Conservation (phyloP, 1,140 invertebrate species). For the Formica selysi region DNA sequence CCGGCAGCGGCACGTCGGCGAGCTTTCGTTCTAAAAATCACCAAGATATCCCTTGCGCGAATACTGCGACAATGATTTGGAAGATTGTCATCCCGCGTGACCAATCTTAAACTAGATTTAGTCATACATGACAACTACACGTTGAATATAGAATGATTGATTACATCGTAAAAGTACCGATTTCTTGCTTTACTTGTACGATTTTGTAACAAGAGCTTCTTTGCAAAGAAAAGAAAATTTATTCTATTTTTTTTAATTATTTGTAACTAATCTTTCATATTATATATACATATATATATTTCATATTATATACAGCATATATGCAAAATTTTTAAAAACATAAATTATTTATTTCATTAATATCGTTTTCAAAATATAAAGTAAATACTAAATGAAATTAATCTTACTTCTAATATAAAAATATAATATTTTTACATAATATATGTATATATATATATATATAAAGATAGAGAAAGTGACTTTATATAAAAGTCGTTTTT, state of each 20-base stretch:
- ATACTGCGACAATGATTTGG: not conserved
- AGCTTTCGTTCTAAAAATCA: conserved; percentile 71
- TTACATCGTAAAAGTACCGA: not conserved
- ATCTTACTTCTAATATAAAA: no score
- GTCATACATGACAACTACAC: not conserved
- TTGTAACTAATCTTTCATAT: not conserved
- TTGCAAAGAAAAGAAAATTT: not conserved
- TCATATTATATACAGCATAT: no score
- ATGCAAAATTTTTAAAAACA: no score
- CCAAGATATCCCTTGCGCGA: conserved; percentile 47
- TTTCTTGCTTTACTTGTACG: not conserved
- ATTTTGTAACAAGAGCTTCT: not conserved
- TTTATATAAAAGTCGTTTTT: no score
- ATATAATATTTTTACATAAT: no score
- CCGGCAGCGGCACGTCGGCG: conserved; percentile 38
- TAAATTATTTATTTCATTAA: no score
- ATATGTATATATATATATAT: no score
- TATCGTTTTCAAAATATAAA: no score
- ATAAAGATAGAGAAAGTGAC: no score
- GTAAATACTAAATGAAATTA: no score
- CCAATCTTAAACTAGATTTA: not conserved
- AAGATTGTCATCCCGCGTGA: conserved; percentile 12
- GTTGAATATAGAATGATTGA: not conserved
- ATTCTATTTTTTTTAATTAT: not conserved
- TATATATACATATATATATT: no score